Percentiles rank a stretch among this genome's conserved stretches.
Evolutionary conservation across 2,113 vertebrate genomes (phyloP).

Genomic region (Heterotilapia buettikoferi): DNA sequence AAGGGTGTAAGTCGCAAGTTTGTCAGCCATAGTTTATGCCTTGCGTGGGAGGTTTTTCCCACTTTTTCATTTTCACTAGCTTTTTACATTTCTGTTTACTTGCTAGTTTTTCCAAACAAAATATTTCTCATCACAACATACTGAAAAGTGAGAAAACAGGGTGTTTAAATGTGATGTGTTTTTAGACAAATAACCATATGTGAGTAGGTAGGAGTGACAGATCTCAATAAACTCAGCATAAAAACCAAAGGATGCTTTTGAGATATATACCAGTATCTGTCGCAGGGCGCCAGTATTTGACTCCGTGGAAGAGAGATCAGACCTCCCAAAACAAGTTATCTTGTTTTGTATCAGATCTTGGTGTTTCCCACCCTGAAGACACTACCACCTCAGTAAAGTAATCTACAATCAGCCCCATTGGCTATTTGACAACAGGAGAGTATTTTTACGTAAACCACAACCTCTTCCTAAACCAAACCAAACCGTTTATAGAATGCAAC

Average conservation of each 20-base stretch:
- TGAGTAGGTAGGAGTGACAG: background rate
- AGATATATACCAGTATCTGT: background rate
- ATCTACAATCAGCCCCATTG: background rate
- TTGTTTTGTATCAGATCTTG: background rate
- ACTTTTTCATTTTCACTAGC: background rate
- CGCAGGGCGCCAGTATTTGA: background rate
- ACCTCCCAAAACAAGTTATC: background rate
- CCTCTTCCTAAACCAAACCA: background rate
- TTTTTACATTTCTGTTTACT: background rate
- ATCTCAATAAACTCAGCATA: background rate
- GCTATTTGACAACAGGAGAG: background rate
- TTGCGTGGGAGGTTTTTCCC: background rate
- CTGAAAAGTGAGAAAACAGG: background rate
- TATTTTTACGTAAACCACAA: background rate
- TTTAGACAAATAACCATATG: background rate
- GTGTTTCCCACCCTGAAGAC: background rate
- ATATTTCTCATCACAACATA: background rate
- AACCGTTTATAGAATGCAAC: background rate
- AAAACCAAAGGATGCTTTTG: background rate
- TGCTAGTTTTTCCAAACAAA: background rate
- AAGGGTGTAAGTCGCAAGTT: background rate
- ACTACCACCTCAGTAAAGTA: background rate
- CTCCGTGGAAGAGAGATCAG: background rate
- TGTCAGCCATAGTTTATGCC: background rate
- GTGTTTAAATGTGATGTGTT: background rate